A percentile compares a stretch with the other conserved stretches of the same genome.
Evolutionary conservation across 2,113 vertebrate species (phyloP).

Genomic region (Myodes glareolus): DNA sequence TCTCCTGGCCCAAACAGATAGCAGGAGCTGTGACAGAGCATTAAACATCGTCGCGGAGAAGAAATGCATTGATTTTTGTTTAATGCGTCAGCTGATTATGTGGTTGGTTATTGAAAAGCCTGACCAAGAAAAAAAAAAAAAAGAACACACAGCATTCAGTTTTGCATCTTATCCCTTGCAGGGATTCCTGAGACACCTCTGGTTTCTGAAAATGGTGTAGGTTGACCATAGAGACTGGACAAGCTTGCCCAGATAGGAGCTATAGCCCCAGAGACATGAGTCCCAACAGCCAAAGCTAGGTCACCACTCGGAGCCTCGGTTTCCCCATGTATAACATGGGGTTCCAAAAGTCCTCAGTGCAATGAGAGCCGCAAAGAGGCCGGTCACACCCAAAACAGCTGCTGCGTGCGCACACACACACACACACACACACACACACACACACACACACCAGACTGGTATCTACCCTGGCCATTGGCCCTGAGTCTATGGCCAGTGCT

Average conservation of each 20-base stretch:
- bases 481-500: background rate
- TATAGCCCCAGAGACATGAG: background rate
- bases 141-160: background rate
- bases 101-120: background rate
- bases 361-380: background rate
- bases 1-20: conserved; percentile 44
- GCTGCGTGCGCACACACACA: background rate
- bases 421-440: accelerated
- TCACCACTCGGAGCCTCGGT: background rate
- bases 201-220: accelerated
- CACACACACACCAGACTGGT: background rate
- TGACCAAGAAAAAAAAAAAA: background rate
- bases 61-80: background rate
- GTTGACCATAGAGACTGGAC: accelerated
- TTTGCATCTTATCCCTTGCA: accelerated
- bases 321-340: too few species aligned
- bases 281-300: background rate
- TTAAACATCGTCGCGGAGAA: background rate
- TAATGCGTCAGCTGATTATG: background rate
- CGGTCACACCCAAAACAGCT: background rate
- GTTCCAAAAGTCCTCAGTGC: accelerated
- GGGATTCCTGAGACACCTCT: accelerated
- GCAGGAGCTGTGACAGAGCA: background rate
- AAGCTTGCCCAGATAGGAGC: accelerated
- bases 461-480: too few species aligned